Conservation (phyloP, 2,113 vertebrate genomes). For the rat (Rattus norvegicus) region GRCr8 NC_086028.1:65136501-65137000, state of each 20-base stretch:
- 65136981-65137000: neutral
- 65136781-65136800: neutral
- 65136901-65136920: neutral
- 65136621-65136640: no score
- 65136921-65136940: accelerated
- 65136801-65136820: neutral
- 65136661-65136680: neutral
- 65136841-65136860: neutral
- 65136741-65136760: neutral
- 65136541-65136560: neutral
- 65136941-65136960: neutral
- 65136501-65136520: neutral
- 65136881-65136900: neutral
- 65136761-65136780: neutral
- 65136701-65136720: neutral
- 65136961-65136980: neutral
- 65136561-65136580: accelerated
- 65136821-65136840: neutral
- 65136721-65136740: neutral
- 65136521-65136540: neutral
- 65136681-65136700: neutral
- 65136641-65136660: accelerated
- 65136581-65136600: neutral
- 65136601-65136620: neutral
- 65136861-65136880: neutral